Evolutionary conservation across 1,140 invertebrate genomes (phyloP).

Genomic region (Bicyclus anynana): DNA sequence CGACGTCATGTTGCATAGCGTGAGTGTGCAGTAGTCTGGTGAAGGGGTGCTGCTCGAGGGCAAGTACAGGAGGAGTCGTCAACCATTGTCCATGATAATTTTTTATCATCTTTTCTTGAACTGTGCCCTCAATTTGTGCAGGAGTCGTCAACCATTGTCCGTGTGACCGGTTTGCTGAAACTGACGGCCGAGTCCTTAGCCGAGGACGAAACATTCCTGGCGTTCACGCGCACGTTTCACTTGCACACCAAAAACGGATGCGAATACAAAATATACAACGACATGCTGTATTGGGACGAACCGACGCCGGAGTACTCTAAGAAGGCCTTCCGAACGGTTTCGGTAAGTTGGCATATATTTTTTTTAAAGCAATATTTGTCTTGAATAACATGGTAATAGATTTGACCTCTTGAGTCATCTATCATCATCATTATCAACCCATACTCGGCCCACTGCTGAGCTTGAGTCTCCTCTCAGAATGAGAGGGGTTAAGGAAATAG

Average conservation of each 20-base stretch:
- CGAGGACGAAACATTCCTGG: slow-evolving; percentile 53
- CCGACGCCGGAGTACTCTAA: slow-evolving; percentile 33
- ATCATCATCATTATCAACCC: too few species aligned
- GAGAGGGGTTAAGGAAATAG: too few species aligned
- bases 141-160: slow-evolving; percentile 45
- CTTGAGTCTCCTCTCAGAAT: too few species aligned
- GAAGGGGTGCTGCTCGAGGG: too few species aligned
- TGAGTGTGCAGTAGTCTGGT: slow-evolving; percentile 40
- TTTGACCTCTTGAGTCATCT: too few species aligned
- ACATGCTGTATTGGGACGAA: slow-evolving; percentile 57
- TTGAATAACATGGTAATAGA: too few species aligned
- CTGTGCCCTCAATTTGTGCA: slow-evolving; percentile 13
- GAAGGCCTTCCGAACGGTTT: slow-evolving; percentile 43
- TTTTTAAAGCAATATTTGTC: too few species aligned
- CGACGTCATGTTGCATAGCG: slow-evolving; percentile 53
- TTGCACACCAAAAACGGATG: slow-evolving; percentile 30
- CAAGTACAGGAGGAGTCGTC: too few species aligned
- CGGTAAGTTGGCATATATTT: slow-evolving; percentile 40
- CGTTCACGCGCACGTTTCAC: slow-evolving; percentile 53
- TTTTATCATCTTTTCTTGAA: too few species aligned
- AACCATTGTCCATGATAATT: too few species aligned
- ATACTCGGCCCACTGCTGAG: too few species aligned
- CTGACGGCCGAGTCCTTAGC: slow-evolving; percentile 44
- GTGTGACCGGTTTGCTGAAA: slow-evolving; percentile 51
- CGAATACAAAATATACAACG: slow-evolving; percentile 59